These are phyloP conservation scores for Zygaena filipendulae DNA, from an alignment of 2,888 invertebrate species.

Conservation along the genomic window DNA sequence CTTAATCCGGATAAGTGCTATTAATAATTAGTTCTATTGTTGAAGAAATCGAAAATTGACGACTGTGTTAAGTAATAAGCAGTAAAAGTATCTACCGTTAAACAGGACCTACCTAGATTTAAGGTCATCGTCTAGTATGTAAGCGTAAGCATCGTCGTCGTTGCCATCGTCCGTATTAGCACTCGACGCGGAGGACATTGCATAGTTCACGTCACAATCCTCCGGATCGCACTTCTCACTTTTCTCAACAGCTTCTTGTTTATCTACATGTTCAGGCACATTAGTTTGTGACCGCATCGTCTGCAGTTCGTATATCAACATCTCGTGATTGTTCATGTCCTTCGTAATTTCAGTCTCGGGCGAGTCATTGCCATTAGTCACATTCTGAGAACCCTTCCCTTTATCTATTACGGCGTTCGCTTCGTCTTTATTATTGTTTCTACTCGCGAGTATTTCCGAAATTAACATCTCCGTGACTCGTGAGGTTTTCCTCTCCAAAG, in stretches of 20 bases:
- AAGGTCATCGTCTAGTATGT: conserved; percentile 56
- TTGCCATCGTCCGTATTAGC: conserved; percentile 44
- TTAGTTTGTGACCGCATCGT: conserved; percentile 70
- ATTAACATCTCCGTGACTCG: conserved; percentile 61
- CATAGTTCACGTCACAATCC: conserved; percentile 50
- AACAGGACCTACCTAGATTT: conserved; percentile 49
- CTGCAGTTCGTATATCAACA: conserved; percentile 76
- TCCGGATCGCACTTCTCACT: conserved; percentile 49
- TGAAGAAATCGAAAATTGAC: too few species aligned
- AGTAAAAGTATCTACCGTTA: background rate
- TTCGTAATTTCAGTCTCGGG: conserved; percentile 43
- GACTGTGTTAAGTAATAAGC: too few species aligned
- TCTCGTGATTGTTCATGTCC: conserved; percentile 73
- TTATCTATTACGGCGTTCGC: conserved; percentile 58
- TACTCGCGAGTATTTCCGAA: conserved; percentile 61
- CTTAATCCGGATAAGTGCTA: too few species aligned
- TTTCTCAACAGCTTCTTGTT: conserved; percentile 27
- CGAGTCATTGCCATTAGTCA: conserved; percentile 34
- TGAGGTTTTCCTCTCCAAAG: conserved; percentile 57
- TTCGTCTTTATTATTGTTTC: conserved; percentile 57
- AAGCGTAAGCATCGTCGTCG: conserved; percentile 56
- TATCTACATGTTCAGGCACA: conserved; percentile 36
- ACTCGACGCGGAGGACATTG: conserved; percentile 44
- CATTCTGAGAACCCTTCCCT: conserved; percentile 42
- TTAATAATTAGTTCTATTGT: too few species aligned